A percentile compares a stretch with the other conserved stretches of the same genome.
Conservation (phyloP, 2,113 vertebrate species). For the Urocolius indicus region DNA sequence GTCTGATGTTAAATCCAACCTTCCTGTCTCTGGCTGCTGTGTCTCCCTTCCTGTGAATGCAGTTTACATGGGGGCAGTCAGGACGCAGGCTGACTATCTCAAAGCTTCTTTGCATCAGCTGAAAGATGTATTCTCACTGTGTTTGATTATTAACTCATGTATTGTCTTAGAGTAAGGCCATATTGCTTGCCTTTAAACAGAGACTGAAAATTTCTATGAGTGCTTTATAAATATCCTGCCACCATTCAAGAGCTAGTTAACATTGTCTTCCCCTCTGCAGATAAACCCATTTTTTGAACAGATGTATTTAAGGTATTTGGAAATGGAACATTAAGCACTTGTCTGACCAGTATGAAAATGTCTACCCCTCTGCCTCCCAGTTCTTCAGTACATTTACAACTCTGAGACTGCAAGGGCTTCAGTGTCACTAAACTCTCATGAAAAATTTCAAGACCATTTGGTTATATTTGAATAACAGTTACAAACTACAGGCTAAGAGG, state of each 20-base stretch:
- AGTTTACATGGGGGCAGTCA: background rate
- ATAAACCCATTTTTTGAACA: background rate
- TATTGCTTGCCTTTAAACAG: background rate
- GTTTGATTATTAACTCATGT: background rate
- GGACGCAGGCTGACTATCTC: background rate
- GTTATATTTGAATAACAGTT: background rate
- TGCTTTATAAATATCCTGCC: background rate
- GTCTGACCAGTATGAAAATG: background rate
- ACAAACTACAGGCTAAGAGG: background rate
- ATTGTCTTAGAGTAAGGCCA: background rate
- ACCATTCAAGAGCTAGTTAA: background rate
- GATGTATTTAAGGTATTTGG: background rate
- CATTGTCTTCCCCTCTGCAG: background rate
- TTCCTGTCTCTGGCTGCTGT: constrained; percentile 49
- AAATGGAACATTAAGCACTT: background rate
- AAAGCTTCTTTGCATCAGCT: background rate
- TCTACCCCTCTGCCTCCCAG: background rate
- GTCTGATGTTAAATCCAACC: constrained; percentile 49
- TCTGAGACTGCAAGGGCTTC: background rate
- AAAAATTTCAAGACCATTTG: background rate
- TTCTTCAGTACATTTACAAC: background rate
- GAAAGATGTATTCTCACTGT: background rate
- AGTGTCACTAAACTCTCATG: background rate
- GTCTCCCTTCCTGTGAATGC: constrained; percentile 38
- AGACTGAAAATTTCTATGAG: background rate